Percentiles rank a stretch among this genome's conserved stretches.
These are phyloP conservation scores for Leptinotarsa defecta DNA, from an alignment of 1,140 invertebrate genomes.

Conservation along the genomic window DNA sequence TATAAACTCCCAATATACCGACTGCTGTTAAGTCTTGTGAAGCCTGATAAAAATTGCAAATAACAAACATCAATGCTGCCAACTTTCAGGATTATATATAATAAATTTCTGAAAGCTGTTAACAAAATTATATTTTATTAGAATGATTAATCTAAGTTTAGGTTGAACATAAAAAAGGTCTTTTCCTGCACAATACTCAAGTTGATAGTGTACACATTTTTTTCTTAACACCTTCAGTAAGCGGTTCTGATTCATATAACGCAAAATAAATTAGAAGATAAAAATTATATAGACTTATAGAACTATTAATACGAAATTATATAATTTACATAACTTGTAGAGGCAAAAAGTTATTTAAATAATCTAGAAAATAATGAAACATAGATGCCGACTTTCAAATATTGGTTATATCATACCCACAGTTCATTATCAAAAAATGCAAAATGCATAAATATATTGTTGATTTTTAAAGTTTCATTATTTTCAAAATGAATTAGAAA, in stretches of 20 bases:
- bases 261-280: constrained; percentile 1
- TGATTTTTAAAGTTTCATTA: too few relatives aligned
- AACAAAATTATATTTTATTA: too few relatives aligned
- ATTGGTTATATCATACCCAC: not conserved
- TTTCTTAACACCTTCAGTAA: not conserved
- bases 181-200: constrained; percentile 4
- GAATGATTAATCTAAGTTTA: too few relatives aligned
- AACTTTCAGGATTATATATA: too few relatives aligned
- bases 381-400: not conserved
- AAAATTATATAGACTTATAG: not conserved
- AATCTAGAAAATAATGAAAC: not conserved
- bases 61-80: too few relatives aligned
- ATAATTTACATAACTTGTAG: not conserved
- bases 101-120: too few relatives aligned
- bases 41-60: too few relatives aligned
- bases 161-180: not conserved
- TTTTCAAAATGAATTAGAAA: too few relatives aligned
- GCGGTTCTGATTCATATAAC: not conserved
- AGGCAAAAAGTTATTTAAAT: not conserved
- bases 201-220: constrained; percentile 1
- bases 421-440: not conserved
- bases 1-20: too few relatives aligned
- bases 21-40: too few relatives aligned
- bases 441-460: not conserved
- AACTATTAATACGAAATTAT: not conserved